A percentile compares a stretch with the other conserved stretches of the same genome.
phyloP scores from a whole-genome alignment of 2,113 vertebrate species.

The Leiothrix lutea region DNA sequence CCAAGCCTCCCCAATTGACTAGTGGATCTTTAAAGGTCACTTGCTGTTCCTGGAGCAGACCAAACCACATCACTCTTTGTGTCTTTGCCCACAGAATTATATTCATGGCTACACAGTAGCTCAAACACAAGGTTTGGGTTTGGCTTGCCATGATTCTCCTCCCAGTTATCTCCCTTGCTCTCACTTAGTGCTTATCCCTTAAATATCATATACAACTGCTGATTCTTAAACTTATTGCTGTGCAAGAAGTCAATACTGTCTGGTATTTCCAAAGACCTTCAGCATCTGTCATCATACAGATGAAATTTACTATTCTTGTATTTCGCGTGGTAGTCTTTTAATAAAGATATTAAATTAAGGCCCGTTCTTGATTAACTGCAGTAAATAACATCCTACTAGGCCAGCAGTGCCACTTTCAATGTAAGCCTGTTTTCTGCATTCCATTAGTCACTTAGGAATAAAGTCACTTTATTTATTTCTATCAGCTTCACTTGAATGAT shows the following conservation, averaged over 20 bases:
- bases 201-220: not conserved
- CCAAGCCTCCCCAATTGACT: not conserved
- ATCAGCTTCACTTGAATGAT: not conserved
- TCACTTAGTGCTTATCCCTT: not conserved
- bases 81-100: not conserved
- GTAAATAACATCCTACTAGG: not conserved
- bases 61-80: not conserved
- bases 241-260: not conserved
- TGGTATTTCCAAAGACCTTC: not conserved
- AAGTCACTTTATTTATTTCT: not conserved
- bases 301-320: not conserved
- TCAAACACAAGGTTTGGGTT: not conserved
- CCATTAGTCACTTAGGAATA: not conserved
- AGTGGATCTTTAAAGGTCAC: not conserved
- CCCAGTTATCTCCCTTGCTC: not conserved
- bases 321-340: not conserved
- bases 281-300: not conserved
- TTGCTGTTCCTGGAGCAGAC: not conserved
- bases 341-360: not conserved
- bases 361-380: not conserved
- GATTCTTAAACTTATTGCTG: not conserved
- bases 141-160: not conserved
- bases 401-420: not conserved
- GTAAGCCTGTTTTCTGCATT: not conserved
- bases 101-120: not conserved